phyloP scores from a whole-genome alignment of 2,113 vertebrate genomes.

The Collichthys lucidus region DNA sequence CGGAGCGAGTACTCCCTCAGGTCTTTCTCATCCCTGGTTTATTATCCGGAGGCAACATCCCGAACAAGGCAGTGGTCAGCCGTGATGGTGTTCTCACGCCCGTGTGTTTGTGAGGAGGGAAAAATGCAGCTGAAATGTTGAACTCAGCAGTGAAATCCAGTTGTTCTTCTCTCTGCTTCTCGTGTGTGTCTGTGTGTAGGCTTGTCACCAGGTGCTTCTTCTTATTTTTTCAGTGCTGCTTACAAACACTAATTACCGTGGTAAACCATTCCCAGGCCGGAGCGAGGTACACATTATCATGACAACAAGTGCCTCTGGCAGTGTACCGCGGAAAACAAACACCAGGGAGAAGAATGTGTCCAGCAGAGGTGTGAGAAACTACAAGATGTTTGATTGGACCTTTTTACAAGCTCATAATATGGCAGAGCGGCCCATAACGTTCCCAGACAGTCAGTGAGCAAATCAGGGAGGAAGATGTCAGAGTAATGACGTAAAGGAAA shows the following conservation, averaged over 20 bases:
- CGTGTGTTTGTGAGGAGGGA: slow-evolving; percentile 3
- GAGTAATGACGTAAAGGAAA: slow-evolving; percentile 7
- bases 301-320: slow-evolving; percentile 59
- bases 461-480: not conserved
- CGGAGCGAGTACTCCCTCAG: not conserved
- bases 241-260: slow-evolving; percentile 66
- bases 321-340: slow-evolving; percentile 42
- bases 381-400: slow-evolving; percentile 37
- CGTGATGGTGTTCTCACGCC: slow-evolving; percentile 30
- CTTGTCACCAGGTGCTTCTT: slow-evolving; percentile 57
- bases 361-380: slow-evolving; percentile 51
- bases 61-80: not conserved
- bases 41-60: not conserved
- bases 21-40: not conserved
- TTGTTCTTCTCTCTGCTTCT: slow-evolving; percentile 44
- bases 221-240: slow-evolving; percentile 46
- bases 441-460: slow-evolving; percentile 24
- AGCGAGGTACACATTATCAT: slow-evolving; percentile 36
- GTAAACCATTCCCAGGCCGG: slow-evolving; percentile 61
- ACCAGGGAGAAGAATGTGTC: slow-evolving; percentile 33
- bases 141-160: slow-evolving; percentile 57
- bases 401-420: slow-evolving; percentile 52
- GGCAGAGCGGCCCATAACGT: slow-evolving; percentile 22
- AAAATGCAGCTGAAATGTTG: slow-evolving; percentile 19
- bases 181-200: slow-evolving; percentile 20